Percentiles rank a stretch among this genome's conserved stretches.
phyloP scores from a whole-genome alignment of 1,140 invertebrate genomes.

The Stegodyphus dumicola region DNA sequence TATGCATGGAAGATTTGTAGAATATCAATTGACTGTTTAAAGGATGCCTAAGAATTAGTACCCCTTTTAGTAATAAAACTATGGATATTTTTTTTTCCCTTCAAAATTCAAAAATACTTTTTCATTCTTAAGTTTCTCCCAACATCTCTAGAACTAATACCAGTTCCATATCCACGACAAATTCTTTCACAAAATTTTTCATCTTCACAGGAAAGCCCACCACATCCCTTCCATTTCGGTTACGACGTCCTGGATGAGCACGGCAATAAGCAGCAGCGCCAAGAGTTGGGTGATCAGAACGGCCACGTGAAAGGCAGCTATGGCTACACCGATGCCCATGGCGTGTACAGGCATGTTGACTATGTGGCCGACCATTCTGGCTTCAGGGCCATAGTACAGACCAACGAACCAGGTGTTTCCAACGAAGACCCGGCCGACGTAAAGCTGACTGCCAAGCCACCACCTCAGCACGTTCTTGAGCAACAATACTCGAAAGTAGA shows the following conservation, averaged over 20 bases:
- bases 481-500: constrained; percentile 15
- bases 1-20: too few relatives aligned
- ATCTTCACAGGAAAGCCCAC: constrained; percentile 32
- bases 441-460: constrained; percentile 30
- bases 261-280: constrained; percentile 55
- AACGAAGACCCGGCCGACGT: constrained; percentile 48
- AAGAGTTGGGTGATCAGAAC: constrained; percentile 58
- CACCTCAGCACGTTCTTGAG: constrained; percentile 24
- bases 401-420: constrained; percentile 62
- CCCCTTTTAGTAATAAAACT: too few relatives aligned
- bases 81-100: too few relatives aligned
- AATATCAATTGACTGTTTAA: too few relatives aligned
- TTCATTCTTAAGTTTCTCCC: too few relatives aligned
- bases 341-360: constrained; percentile 47
- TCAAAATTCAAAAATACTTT: too few relatives aligned
- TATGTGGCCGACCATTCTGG: constrained; percentile 63
- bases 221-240: constrained; percentile 60
- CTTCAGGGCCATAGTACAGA: constrained; percentile 61
- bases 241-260: constrained; percentile 60
- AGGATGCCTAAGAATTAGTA: too few relatives aligned
- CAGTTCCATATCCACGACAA: too few relatives aligned
- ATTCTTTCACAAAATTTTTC: neutral
- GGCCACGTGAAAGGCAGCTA: constrained; percentile 61
- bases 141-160: too few relatives aligned
- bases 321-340: constrained; percentile 52